phyloP scores from a whole-genome alignment of 2,797 vertebrate species.

The Buphagus erythrorhynchus region DNA sequence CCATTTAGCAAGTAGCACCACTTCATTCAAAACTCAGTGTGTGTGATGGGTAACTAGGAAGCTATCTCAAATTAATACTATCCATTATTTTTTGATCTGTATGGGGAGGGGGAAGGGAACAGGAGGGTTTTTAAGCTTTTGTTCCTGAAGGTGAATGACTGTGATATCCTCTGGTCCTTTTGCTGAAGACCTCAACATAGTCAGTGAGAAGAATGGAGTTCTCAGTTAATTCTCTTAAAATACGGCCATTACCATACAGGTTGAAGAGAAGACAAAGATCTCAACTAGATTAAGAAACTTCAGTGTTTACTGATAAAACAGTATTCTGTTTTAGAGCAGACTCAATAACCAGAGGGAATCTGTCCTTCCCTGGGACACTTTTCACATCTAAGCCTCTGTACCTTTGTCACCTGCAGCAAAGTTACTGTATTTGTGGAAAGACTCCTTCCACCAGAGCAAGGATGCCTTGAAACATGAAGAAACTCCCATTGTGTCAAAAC shows the following conservation, averaged over 20 bases:
- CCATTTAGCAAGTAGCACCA: not conserved
- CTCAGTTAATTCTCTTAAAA: not conserved
- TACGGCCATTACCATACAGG: not conserved
- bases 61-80: not conserved
- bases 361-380: not conserved
- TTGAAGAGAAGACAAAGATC: not conserved
- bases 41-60: not conserved
- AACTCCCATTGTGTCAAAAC: not conserved
- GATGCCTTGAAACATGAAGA: not conserved
- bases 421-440: not conserved
- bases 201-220: not conserved
- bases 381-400: not conserved
- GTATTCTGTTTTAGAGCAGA: not conserved
- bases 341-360: not conserved
- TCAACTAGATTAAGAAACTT: not conserved
- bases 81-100: not conserved
- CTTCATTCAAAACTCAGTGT: not conserved
- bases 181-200: not conserved
- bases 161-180: not conserved
- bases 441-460: not conserved
- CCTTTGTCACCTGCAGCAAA: not conserved
- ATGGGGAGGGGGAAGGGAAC: accelerated
- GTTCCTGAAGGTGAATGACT: not conserved
- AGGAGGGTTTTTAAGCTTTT: not conserved
- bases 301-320: not conserved